Percentiles rank a stretch among this genome's conserved stretches.
These are phyloP conservation scores for Paramormyrops kingsleyae DNA, from an alignment of 2,113 vertebrate species.

Conservation along the genomic window DNA sequence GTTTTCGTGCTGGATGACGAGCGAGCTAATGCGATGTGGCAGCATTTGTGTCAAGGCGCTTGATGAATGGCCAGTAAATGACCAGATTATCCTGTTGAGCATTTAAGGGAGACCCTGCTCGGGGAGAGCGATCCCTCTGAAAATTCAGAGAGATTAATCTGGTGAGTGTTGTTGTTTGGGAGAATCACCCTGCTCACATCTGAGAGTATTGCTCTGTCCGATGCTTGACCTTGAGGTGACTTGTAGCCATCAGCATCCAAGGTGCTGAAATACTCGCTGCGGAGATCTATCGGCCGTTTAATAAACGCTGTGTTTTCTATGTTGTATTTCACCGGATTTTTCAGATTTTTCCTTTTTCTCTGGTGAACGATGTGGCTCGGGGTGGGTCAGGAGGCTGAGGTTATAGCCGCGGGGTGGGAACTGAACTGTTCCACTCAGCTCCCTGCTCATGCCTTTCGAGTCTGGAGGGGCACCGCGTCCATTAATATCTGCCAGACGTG, in stretches of 20 bases:
- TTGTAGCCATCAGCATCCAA: background rate
- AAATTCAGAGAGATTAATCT: background rate
- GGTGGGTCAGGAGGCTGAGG: background rate
- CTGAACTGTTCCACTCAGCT: background rate
- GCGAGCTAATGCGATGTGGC: background rate
- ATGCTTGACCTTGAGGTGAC: constrained; percentile 1
- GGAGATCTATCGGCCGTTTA: background rate
- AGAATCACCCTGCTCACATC: background rate
- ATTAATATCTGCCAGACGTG: constrained; percentile 16
- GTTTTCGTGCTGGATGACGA: background rate
- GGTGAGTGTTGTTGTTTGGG: background rate
- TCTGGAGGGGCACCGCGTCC: background rate
- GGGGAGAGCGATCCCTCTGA: background rate
- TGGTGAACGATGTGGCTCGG: background rate
- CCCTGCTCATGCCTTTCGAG: background rate
- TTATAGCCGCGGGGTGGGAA: background rate
- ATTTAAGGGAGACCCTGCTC: background rate
- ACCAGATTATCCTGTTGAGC: background rate
- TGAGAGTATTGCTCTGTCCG: background rate
- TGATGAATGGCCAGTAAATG: background rate
- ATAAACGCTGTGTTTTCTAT: background rate
- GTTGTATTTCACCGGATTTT: background rate
- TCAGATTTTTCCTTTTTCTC: background rate
- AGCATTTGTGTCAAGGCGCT: background rate
- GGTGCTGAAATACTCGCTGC: background rate